Percentiles rank a stretch among this genome's conserved stretches.
Evolutionary conservation across 1,140 invertebrate genomes (phyloP).

Genomic region (Stegodyphus dumicola): DNA sequence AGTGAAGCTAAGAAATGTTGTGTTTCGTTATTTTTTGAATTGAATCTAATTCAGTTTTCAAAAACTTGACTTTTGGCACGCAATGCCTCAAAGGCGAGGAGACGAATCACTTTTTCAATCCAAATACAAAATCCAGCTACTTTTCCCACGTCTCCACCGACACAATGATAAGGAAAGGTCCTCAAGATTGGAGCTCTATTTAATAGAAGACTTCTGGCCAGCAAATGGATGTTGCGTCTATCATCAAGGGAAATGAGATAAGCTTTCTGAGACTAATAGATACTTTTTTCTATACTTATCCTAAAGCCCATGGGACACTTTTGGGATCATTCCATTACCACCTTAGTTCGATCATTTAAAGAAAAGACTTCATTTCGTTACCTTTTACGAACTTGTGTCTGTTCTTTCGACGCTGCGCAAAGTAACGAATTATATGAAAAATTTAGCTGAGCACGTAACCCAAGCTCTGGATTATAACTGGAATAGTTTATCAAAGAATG

Average conservation of each 20-base stretch:
- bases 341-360: constrained; percentile 42
- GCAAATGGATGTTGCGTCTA: constrained; percentile 46
- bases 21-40: too few relatives aligned
- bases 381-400: too few relatives aligned
- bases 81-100: too few relatives aligned
- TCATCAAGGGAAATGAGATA: constrained; percentile 57
- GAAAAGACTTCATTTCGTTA: too few relatives aligned
- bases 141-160: not conserved
- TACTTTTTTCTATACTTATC: constrained; percentile 51
- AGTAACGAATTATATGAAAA: too few relatives aligned
- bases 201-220: constrained; percentile 46
- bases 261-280: constrained; percentile 55
- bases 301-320: constrained; percentile 40
- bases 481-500: too few relatives aligned
- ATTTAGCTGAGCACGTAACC: too few relatives aligned
- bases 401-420: too few relatives aligned
- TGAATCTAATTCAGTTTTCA: too few relatives aligned
- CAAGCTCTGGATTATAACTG: too few relatives aligned
- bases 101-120: not conserved
- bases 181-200: constrained; percentile 20
- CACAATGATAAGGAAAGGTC: not conserved
- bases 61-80: too few relatives aligned
- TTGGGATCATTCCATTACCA: constrained; percentile 51
- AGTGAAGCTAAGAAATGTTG: too few relatives aligned
- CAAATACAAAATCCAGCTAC: not conserved